Conservation (phyloP, 1,140 invertebrate genomes). For the Campoletis sonorensis region DNA sequence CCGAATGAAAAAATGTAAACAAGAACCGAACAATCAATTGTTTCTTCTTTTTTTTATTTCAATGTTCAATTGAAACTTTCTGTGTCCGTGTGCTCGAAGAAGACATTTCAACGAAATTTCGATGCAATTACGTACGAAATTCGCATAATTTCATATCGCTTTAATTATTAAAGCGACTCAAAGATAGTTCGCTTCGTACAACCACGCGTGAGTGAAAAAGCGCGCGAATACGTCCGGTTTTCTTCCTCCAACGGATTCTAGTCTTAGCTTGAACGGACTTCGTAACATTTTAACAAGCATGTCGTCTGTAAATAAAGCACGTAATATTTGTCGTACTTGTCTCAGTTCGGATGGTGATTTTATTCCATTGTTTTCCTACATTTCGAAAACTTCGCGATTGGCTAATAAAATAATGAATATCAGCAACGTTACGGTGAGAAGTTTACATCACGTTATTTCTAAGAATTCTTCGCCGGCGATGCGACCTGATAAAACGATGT, state of each 20-base stretch:
- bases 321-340: conserved; percentile 7
- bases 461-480: neutral
- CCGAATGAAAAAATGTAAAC: neutral
- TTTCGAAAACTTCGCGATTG: neutral
- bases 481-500: neutral
- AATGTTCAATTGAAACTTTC: neutral
- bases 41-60: neutral
- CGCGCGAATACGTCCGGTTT: neutral
- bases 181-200: neutral
- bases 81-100: neutral
- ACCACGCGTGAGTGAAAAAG: neutral
- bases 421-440: conserved; percentile 5
- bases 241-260: neutral
- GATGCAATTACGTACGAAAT: neutral
- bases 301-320: neutral
- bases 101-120: neutral
- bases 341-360: neutral
- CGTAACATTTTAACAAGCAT: neutral
- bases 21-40: conserved; percentile 11
- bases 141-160: neutral
- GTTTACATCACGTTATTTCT: neutral
- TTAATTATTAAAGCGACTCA: neutral
- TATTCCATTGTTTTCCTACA: neutral
- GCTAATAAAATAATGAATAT: conserved; percentile 8
- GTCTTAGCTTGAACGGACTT: neutral